phyloP scores from a whole-genome alignment of 2,888 invertebrate genomes.

The Minunthozetes semirufus region DNA sequence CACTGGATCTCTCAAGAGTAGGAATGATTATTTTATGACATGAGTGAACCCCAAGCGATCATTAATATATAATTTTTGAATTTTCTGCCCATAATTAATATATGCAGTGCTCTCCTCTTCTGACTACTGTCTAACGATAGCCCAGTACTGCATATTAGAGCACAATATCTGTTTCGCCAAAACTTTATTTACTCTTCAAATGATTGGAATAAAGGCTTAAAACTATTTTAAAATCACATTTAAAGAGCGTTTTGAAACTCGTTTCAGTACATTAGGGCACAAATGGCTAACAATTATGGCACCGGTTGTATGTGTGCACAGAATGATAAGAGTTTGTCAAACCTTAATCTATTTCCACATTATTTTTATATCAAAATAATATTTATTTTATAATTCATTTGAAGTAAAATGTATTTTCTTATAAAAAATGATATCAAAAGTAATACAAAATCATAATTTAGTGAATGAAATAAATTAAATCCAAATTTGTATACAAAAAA shows the following conservation, averaged over 20 bases:
- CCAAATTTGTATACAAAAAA: too few species aligned
- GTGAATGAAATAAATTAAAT: too few species aligned
- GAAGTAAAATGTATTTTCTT: too few species aligned
- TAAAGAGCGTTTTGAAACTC: neutral
- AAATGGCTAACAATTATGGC: neutral
- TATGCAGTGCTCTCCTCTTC: neutral
- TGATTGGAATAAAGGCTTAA: too few species aligned
- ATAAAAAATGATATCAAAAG: too few species aligned
- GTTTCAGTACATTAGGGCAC: neutral
- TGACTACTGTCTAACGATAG: too few species aligned
- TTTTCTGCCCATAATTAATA: neutral
- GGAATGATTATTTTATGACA: neutral
- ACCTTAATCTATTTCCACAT: neutral
- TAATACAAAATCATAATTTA: too few species aligned
- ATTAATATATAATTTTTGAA: neutral
- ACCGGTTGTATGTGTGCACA: neutral
- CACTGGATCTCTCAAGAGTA: too few species aligned
- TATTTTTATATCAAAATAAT: too few species aligned
- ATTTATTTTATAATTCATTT: too few species aligned
- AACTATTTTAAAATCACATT: neutral
- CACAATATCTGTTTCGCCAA: neutral
- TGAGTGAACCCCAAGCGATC: slow-evolving; percentile 1
- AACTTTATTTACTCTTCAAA: too few species aligned
- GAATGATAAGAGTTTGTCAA: neutral
- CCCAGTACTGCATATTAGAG: neutral